Evolutionary conservation across 2,797 vertebrate genomes (phyloP).

Genomic region (Zalophus californianus): DNA sequence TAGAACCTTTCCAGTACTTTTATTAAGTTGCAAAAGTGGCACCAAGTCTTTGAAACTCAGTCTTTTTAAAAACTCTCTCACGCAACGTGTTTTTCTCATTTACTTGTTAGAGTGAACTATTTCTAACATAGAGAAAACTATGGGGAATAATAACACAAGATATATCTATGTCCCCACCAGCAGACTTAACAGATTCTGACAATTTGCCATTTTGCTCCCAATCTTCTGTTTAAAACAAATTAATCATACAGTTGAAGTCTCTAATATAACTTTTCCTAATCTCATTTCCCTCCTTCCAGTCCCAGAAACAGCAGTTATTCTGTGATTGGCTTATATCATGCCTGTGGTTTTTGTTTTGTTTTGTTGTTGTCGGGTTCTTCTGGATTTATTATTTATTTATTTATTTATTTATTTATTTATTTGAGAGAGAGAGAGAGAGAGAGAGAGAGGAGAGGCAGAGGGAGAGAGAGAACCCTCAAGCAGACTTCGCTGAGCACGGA

Average conservation of each 20-base stretch:
- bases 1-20: neutral
- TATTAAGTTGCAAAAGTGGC: neutral
- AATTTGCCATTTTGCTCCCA: neutral
- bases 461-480: no score
- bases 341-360: no score
- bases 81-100: neutral
- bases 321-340: neutral
- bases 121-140: neutral
- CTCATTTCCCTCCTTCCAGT: neutral
- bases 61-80: neutral
- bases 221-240: neutral
- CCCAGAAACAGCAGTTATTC: neutral
- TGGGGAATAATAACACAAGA: neutral
- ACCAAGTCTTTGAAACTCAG: neutral
- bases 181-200: neutral
- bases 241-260: neutral
- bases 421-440: no score
- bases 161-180: neutral
- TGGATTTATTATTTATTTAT: no score
- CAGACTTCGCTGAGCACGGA: no score
- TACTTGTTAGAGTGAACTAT: neutral
- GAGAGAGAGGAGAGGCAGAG: no score
- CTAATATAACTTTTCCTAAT: neutral
- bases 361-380: no score
- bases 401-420: no score